A percentile compares a stretch with the other conserved stretches of the same genome.
phyloP scores from a whole-genome alignment of 1,140 invertebrate genomes.

The Parapsyche elsis region DNA sequence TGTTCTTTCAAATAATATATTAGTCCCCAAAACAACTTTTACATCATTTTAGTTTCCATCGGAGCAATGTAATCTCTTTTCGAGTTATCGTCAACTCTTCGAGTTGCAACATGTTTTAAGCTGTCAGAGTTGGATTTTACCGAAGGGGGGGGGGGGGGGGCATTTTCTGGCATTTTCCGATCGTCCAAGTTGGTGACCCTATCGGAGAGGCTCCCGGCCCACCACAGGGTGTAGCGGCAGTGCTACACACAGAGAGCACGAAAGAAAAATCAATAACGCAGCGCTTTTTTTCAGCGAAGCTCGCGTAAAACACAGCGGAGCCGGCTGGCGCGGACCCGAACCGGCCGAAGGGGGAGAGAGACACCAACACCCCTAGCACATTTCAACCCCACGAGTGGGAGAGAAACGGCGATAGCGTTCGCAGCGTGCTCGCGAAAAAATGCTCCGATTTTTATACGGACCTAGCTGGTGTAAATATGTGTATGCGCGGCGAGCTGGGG shows the following conservation, averaged over 20 bases:
- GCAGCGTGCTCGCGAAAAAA: conserved; percentile 54
- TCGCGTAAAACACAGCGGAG: conserved; percentile 56
- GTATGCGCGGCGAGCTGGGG: conserved; percentile 30
- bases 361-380: not conserved
- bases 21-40: too few species aligned
- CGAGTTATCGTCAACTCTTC: too few species aligned
- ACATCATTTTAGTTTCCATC: too few species aligned
- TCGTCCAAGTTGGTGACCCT: not conserved
- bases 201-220: conserved; percentile 31
- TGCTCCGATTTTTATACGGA: conserved; percentile 56
- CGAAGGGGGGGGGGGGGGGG: too few species aligned
- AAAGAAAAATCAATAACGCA: conserved; percentile 57
- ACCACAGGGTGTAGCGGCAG: conserved; percentile 51
- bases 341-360: conserved; percentile 26
- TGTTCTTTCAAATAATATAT: too few species aligned
- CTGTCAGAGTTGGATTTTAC: too few species aligned
- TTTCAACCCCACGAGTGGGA: conserved; percentile 8
- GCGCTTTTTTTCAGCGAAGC: conserved; percentile 57
- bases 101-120: too few species aligned
- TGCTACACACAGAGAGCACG: conserved; percentile 11
- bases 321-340: conserved; percentile 47
- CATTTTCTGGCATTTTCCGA: too few species aligned
- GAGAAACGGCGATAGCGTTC: conserved; percentile 45
- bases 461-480: conserved; percentile 56
- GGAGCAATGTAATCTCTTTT: too few species aligned